These are phyloP conservation scores for Epirrhoe alternata DNA, from an alignment of 2,888 invertebrate genomes.

Conservation along the genomic window DNA sequence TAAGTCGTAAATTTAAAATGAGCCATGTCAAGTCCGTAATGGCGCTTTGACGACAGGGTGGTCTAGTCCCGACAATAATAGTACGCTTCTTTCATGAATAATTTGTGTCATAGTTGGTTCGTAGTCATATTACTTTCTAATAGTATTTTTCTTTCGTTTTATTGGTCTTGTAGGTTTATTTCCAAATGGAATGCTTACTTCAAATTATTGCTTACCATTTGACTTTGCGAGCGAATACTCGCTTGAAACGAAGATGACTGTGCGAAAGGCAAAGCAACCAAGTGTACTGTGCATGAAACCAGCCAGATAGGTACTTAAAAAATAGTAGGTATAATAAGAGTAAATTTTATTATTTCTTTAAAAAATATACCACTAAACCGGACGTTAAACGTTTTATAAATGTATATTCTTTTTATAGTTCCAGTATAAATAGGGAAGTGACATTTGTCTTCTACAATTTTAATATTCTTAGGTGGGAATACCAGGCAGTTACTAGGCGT, in stretches of 20 bases:
- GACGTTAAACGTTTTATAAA: background rate
- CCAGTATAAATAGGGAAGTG: background rate
- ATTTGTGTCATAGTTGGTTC: background rate
- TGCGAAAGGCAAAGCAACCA: no score
- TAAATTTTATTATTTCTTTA: no score
- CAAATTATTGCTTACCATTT: background rate
- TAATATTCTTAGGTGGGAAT: constrained; percentile 24
- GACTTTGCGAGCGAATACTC: no score
- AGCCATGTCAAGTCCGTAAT: constrained; percentile 36
- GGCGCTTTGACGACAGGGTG: constrained; percentile 52
- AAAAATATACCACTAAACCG: background rate
- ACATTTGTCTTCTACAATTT: background rate
- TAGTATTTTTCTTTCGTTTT: background rate
- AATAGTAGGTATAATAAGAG: no score
- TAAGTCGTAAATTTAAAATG: constrained; percentile 56
- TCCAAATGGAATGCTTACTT: no score
- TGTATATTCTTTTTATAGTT: background rate
- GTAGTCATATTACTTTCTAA: background rate
- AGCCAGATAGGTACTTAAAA: no score
- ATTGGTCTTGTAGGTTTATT: no score
- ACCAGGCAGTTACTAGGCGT: constrained; percentile 21
- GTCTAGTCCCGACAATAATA: constrained; percentile 15
- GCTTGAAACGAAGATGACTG: no score
- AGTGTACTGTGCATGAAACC: no score
- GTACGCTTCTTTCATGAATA: constrained; percentile 4